Evolutionary conservation across 2,113 vertebrate species (phyloP).

Genomic region (Gasterosteus nipponicus): DNA sequence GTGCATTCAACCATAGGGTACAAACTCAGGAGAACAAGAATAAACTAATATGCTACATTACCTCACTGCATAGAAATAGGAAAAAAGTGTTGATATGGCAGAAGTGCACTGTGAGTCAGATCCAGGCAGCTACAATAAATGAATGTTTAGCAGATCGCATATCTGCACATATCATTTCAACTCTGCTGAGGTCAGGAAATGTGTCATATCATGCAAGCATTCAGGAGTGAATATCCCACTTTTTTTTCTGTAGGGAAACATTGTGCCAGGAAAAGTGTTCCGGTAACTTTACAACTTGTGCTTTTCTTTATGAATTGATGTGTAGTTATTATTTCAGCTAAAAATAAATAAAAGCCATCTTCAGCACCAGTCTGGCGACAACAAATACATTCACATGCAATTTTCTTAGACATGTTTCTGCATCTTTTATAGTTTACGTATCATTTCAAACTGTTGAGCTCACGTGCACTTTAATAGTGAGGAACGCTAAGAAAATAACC

Average conservation of each 20-base stretch:
- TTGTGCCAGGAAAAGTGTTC: background rate
- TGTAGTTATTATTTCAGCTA: background rate
- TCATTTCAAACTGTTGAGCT: background rate
- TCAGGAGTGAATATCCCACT: background rate
- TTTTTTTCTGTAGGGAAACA: constrained; percentile 2
- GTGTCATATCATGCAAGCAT: constrained; percentile 1
- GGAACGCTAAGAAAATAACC: too few relatives aligned
- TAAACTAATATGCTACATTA: background rate
- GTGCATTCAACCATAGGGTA: too few relatives aligned
- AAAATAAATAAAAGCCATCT: background rate
- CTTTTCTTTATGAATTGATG: background rate
- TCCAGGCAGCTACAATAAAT: constrained; percentile 20
- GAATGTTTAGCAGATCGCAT: background rate
- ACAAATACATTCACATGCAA: background rate
- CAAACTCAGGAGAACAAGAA: too few relatives aligned
- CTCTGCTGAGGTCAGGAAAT: constrained; percentile 3
- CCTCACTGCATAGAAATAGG: constrained; percentile 3
- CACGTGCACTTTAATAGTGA: background rate
- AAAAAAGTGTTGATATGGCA: background rate
- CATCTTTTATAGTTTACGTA: background rate
- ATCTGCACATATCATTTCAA: background rate
- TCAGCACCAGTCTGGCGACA: background rate
- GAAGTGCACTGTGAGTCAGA: background rate
- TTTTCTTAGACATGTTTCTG: constrained; percentile 7
- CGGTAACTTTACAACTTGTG: background rate